Evolutionary conservation across 1,140 invertebrate genomes (phyloP).

Genomic region (Triops cancriformis): DNA sequence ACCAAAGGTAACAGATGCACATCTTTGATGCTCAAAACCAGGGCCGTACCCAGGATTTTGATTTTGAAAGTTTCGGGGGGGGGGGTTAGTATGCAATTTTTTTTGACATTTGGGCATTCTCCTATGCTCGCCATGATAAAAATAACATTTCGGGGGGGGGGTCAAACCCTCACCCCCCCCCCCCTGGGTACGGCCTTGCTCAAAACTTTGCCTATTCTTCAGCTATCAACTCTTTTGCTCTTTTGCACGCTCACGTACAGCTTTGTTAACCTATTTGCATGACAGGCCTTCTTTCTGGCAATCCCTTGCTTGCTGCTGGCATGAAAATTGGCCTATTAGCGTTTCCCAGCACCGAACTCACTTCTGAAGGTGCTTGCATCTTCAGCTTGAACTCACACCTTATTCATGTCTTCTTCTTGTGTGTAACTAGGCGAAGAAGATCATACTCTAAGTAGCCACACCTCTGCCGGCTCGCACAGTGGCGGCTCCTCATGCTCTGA

Average conservation of each 20-base stretch:
- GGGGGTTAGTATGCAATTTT: too few species aligned
- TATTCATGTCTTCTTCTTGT: background rate
- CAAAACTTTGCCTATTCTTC: background rate
- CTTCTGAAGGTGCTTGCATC: background rate
- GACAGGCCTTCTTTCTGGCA: slow-evolving; percentile 17
- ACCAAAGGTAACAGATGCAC: slow-evolving; percentile 72
- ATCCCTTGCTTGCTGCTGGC: slow-evolving; percentile 28
- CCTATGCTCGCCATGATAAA: too few species aligned
- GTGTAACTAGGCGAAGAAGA: background rate
- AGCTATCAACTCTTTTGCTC: slow-evolving; percentile 15
- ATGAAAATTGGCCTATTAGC: slow-evolving; percentile 24
- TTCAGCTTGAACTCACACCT: background rate
- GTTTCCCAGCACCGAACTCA: background rate
- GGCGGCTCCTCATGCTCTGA: background rate
- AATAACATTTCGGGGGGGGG: too few species aligned
- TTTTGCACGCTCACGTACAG: background rate
- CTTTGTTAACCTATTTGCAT: slow-evolving; percentile 18
- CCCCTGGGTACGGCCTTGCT: slow-evolving; percentile 17
- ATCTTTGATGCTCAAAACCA: too few species aligned
- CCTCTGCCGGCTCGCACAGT: background rate
- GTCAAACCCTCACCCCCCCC: too few species aligned
- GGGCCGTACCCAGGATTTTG: too few species aligned
- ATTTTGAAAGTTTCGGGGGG: too few species aligned
- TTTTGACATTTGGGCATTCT: too few species aligned
- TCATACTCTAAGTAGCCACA: background rate